phyloP scores from a whole-genome alignment of 2,797 vertebrate genomes.

The Synaphobranchus kaupii region DNA sequence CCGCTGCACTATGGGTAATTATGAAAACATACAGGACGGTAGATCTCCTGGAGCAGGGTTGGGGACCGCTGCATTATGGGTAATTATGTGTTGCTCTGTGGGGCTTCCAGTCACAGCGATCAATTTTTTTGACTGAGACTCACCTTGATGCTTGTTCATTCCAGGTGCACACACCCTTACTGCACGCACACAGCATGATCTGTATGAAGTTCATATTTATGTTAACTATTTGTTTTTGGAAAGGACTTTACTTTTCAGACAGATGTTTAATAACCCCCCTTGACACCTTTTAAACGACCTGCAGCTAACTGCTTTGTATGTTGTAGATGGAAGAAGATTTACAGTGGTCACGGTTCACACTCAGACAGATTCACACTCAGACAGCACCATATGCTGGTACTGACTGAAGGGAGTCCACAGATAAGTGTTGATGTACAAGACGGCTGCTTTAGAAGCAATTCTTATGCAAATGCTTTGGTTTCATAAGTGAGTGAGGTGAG shows the following conservation, averaged over 20 bases:
- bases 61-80: too few relatives aligned
- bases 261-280: too few relatives aligned
- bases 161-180: neutral
- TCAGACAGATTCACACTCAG: neutral
- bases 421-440: neutral
- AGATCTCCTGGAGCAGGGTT: too few relatives aligned
- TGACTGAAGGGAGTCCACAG: neutral
- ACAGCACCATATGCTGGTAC: neutral
- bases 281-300: neutral
- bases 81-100: neutral
- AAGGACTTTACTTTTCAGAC: too few relatives aligned
- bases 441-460: neutral
- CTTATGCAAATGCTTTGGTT: conserved; percentile 14
- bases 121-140: neutral
- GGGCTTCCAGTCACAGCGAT: neutral
- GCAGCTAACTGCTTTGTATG: neutral
- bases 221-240: neutral
- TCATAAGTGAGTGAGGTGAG: neutral
- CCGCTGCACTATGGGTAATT: too few relatives aligned
- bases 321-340: neutral
- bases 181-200: neutral
- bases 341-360: neutral
- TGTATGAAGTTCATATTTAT: neutral
- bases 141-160: neutral
- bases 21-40: too few relatives aligned